Percentiles rank a stretch among this genome's conserved stretches.
phyloP scores from a whole-genome alignment of 30 jellyfish, hydroid and myxozoan species.

The Cassiopea xamachana region DNA sequence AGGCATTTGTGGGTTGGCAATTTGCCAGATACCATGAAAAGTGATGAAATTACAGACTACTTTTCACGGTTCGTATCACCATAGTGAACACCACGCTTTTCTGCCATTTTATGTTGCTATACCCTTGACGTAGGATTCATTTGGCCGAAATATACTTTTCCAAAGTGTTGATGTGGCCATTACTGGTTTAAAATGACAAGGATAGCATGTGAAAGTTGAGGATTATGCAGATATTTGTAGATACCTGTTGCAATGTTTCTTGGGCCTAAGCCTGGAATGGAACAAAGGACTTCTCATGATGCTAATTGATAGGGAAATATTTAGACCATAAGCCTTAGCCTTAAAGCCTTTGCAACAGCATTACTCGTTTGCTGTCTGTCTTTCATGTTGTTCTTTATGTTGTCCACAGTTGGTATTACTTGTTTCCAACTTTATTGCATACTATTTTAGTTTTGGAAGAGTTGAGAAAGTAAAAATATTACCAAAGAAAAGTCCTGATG shows the following conservation, averaged over 20 bases:
- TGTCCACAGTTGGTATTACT: neutral
- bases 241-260: neutral
- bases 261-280: neutral
- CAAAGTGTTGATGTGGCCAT: too few species aligned
- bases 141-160: too few species aligned
- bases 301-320: too few species aligned
- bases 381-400: too few species aligned
- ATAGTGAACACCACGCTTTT: neutral
- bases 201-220: neutral
- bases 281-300: too few species aligned
- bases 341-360: too few species aligned
- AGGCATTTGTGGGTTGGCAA: constrained; percentile 99
- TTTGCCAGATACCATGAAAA: constrained; percentile 94
- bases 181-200: neutral
- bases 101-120: too few species aligned
- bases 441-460: constrained; percentile 89
- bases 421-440: neutral
- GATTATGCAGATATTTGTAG: constrained; percentile 10
- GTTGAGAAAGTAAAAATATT: constrained; percentile 97
- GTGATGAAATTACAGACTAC: constrained; percentile 89
- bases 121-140: too few species aligned
- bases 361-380: too few species aligned
- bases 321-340: too few species aligned
- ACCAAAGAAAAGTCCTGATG: constrained; percentile 98
- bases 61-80: constrained; percentile 75